Conservation (phyloP, 2,888 invertebrate genomes). For the Meliscaeva auricollis region DNA sequence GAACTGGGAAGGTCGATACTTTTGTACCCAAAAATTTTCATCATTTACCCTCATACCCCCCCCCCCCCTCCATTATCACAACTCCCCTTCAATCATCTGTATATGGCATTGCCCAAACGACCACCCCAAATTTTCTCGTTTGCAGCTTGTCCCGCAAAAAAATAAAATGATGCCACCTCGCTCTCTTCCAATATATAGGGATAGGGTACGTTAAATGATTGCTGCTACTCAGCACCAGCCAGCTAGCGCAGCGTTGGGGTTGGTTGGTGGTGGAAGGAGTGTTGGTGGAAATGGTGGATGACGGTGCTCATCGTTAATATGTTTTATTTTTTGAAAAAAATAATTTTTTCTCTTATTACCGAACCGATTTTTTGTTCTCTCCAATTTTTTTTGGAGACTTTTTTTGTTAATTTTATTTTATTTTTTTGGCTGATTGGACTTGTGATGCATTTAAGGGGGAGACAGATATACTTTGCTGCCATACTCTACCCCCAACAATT, state of each 20-base stretch:
- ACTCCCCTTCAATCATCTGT: constrained; percentile 1
- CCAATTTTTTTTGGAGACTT: constrained; percentile 32
- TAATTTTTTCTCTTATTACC: constrained; percentile 57
- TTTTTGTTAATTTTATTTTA: constrained; percentile 9
- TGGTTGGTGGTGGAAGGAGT: constrained; percentile 3
- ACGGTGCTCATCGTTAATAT: constrained; percentile 61
- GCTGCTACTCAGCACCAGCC: neutral
- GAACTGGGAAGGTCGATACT: constrained; percentile 73
- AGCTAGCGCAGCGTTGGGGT: neutral
- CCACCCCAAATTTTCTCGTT: constrained; percentile 41
- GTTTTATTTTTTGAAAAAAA: constrained; percentile 62
- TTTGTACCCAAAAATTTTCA: constrained; percentile 44
- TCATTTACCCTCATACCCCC: constrained; percentile 16
- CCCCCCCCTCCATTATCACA: neutral
- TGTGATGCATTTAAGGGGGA: constrained; percentile 61
- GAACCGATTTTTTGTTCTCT: constrained; percentile 37
- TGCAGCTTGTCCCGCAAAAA: constrained; percentile 54
- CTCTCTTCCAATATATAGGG: neutral
- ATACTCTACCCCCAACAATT: constrained; percentile 4
- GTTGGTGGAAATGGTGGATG: constrained; percentile 2
- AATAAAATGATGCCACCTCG: constrained; percentile 8
- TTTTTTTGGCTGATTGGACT: constrained; percentile 67
- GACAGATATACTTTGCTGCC: constrained; percentile 46
- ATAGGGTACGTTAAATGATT: neutral
- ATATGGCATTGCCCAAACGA: neutral